Evolutionary conservation across 2,888 invertebrate genomes (phyloP).

Genomic region (Drosophila neotestacea): DNA sequence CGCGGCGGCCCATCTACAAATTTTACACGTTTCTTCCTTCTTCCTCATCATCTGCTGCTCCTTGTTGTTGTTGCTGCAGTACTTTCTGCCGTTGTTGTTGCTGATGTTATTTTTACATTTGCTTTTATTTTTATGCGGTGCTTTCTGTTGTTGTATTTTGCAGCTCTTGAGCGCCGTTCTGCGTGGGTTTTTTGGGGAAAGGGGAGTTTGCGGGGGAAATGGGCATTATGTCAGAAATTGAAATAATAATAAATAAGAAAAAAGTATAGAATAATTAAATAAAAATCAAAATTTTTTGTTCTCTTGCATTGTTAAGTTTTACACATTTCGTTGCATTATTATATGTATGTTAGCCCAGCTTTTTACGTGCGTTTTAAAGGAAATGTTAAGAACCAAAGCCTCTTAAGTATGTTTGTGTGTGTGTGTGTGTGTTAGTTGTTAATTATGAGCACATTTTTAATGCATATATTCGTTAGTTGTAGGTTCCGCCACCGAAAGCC

Average conservation of each 20-base stretch:
- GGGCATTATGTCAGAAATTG: conserved; percentile 35
- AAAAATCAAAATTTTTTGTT: conserved; percentile 30
- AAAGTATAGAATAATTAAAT: conserved; percentile 30
- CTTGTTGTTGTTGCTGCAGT: conserved; percentile 26
- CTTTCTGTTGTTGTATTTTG: conserved; percentile 86
- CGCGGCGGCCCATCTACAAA: conserved; percentile 52
- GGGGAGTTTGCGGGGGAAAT: conserved; percentile 1
- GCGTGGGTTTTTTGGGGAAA: conserved; percentile 8
- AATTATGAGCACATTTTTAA: conserved; percentile 53
- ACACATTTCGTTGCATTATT: conserved; percentile 46
- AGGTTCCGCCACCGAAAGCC: conserved; percentile 68
- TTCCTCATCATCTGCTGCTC: conserved; percentile 26
- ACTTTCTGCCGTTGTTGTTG: conserved; percentile 26
- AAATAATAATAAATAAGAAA: conserved; percentile 49
- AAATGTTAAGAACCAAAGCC: conserved; percentile 68
- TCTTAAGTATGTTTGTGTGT: conserved; percentile 50
- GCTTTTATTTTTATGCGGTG: conserved; percentile 78
- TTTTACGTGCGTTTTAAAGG: conserved; percentile 22
- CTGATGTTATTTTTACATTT: conserved; percentile 39
- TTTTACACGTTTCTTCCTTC: conserved; percentile 24
- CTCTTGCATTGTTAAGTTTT: conserved; percentile 24
- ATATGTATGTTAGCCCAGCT: conserved; percentile 28
- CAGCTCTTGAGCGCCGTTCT: conserved; percentile 85
- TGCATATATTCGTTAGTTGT: conserved; percentile 56
- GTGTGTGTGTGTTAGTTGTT: conserved; percentile 40